A percentile compares a stretch with the other conserved stretches of the same genome.
phyloP scores from a whole-genome alignment of 1,140 invertebrate genomes.

The Pentalonia nigronervosa region DNA sequence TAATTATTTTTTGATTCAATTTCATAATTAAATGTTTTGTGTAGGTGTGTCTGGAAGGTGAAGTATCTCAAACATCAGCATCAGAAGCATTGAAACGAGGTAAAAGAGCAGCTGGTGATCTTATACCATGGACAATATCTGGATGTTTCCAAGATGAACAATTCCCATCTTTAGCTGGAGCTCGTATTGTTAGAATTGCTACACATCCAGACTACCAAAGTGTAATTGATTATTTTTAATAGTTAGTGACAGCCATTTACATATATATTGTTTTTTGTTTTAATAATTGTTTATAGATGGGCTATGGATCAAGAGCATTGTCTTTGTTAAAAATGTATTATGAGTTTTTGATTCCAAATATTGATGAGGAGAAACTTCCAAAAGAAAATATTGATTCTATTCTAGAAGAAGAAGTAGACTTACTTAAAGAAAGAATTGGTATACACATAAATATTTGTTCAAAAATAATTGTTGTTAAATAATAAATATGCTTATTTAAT shows the following conservation, averaged over 20 bases:
- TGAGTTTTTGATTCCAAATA: slow-evolving; percentile 77
- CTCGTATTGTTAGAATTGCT: slow-evolving; percentile 92
- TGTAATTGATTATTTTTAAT: slow-evolving; percentile 66
- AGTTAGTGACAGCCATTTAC: not conserved
- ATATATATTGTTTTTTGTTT: not conserved
- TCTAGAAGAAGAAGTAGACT: slow-evolving; percentile 68
- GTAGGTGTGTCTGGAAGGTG: slow-evolving; percentile 92
- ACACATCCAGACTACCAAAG: slow-evolving; percentile 98
- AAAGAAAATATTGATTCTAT: slow-evolving; percentile 67
- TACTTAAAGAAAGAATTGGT: slow-evolving; percentile 69
- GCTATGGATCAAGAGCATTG: slow-evolving; percentile 89
- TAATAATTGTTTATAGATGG: slow-evolving; percentile 75
- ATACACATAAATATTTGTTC: slow-evolving; percentile 64
- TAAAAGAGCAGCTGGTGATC: slow-evolving; percentile 90
- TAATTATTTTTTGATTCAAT: not conserved
- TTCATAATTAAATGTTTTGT: not conserved
- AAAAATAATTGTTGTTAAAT: not conserved
- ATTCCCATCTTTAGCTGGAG: slow-evolving; percentile 90
- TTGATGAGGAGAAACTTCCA: slow-evolving; percentile 66
- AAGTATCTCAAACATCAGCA: slow-evolving; percentile 85
- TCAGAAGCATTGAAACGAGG: slow-evolving; percentile 81
- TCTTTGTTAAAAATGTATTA: slow-evolving; percentile 89
- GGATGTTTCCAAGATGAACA: slow-evolving; percentile 95
- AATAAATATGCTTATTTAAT: slow-evolving; percentile 45
- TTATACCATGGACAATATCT: slow-evolving; percentile 97